phyloP scores from a whole-genome alignment of 2,113 vertebrate genomes.

The Dascyllus trimaculatus region DNA sequence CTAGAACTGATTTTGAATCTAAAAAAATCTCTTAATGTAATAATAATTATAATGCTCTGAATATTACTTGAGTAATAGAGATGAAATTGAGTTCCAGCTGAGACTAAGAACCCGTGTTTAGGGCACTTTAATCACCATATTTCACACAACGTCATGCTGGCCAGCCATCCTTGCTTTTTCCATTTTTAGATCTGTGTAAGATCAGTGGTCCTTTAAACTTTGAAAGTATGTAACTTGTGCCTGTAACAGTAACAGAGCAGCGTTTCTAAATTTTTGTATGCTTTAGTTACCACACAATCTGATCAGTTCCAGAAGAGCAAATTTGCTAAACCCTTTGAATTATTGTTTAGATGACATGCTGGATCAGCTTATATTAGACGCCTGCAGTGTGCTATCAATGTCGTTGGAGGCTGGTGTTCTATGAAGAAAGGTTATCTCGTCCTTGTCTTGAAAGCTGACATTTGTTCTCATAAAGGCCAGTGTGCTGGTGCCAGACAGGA shows the following conservation, averaged over 20 bases:
- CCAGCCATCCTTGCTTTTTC: not conserved
- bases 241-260: not conserved
- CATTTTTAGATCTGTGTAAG: not conserved
- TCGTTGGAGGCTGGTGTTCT: conserved; percentile 58
- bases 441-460: conserved; percentile 84
- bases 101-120: conserved; percentile 9
- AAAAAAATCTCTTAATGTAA: not conserved
- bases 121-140: conserved; percentile 22
- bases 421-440: conserved; percentile 84
- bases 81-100: conserved; percentile 4
- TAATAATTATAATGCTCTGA: not conserved
- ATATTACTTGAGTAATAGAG: not conserved
- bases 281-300: not conserved
- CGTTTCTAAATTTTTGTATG: not conserved
- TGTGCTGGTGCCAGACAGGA: conserved; percentile 76
- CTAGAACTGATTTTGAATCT: not conserved
- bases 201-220: not conserved
- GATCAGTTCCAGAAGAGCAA: not conserved
- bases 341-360: conserved; percentile 15
- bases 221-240: not conserved
- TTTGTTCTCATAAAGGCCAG: conserved; percentile 86
- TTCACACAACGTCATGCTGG: not conserved
- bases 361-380: conserved; percentile 46
- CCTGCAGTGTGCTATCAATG: conserved; percentile 46
- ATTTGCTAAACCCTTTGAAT: conserved; percentile 27